These are phyloP conservation scores for Typhlomys cinereus DNA, from an alignment of 2,113 vertebrate genomes.

Conservation along the genomic window DNA sequence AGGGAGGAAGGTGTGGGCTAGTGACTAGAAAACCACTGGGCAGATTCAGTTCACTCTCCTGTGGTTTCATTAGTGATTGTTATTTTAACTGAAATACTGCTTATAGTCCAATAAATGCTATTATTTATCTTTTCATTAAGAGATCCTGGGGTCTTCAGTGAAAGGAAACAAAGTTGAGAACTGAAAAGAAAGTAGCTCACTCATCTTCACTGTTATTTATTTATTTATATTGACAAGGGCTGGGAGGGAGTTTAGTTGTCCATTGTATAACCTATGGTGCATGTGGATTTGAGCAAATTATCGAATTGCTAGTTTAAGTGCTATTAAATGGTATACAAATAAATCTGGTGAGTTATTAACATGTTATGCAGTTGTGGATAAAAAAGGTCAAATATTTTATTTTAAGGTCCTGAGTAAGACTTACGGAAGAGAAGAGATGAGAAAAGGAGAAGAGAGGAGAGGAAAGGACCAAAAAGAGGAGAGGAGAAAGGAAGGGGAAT, in stretches of 20 bases:
- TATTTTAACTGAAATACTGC: neutral
- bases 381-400: neutral
- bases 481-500: neutral
- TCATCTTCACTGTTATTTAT: neutral
- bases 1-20: neutral
- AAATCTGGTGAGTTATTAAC: neutral
- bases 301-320: neutral
- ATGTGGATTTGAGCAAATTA: neutral
- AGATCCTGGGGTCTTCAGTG: neutral
- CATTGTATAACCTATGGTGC: neutral
- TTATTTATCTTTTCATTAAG: neutral
- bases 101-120: neutral
- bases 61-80: neutral
- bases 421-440: neutral
- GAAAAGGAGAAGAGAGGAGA: neutral
- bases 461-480: neutral
- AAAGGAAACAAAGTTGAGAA: neutral
- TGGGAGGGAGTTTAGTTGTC: neutral
- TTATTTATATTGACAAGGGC: neutral
- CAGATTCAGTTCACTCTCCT: neutral
- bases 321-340: neutral
- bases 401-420: neutral
- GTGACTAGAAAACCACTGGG: neutral
- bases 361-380: neutral
- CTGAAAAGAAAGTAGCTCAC: neutral